Conservation (phyloP, 2,797 vertebrate species). For the Acipenser transmontanus region DNA sequence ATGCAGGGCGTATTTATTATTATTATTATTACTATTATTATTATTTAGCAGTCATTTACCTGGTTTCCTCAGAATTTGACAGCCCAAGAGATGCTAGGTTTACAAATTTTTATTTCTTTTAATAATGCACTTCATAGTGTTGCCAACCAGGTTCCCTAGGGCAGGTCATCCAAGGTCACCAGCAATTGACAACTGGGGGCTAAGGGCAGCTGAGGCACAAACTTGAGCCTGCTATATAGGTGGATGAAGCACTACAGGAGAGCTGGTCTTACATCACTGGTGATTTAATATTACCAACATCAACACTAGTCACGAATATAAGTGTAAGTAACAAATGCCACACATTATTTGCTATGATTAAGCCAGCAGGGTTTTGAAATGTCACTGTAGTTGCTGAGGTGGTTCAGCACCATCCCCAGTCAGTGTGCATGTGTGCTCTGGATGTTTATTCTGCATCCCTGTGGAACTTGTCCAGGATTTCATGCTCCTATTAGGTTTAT, state of each 20-base stretch:
- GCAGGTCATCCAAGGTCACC: not conserved
- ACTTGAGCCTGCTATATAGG: not conserved
- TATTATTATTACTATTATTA: not conserved
- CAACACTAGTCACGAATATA: constrained; percentile 50
- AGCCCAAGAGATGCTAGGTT: not conserved
- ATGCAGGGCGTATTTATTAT: constrained; percentile 29
- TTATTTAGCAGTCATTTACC: not conserved
- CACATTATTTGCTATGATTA: constrained; percentile 67
- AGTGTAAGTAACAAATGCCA: constrained; percentile 65
- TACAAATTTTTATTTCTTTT: not conserved
- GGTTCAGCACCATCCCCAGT: constrained; percentile 27
- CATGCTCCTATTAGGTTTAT: no score
- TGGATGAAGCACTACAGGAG: constrained; percentile 41
- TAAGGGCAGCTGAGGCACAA: not conserved
- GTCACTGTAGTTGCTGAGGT: constrained; percentile 53
- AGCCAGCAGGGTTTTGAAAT: constrained; percentile 70
- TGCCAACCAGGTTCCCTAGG: constrained; percentile 1
- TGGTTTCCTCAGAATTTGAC: not conserved
- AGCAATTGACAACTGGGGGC: not conserved
- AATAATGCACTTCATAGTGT: not conserved
- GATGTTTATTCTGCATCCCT: no score
- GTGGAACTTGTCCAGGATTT: no score
- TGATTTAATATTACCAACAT: constrained; percentile 65
- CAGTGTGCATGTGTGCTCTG: constrained; percentile 16
- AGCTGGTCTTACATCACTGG: constrained; percentile 57